Conservation (phyloP, 2,888 invertebrate genomes). For the Brachyptera risi region DNA sequence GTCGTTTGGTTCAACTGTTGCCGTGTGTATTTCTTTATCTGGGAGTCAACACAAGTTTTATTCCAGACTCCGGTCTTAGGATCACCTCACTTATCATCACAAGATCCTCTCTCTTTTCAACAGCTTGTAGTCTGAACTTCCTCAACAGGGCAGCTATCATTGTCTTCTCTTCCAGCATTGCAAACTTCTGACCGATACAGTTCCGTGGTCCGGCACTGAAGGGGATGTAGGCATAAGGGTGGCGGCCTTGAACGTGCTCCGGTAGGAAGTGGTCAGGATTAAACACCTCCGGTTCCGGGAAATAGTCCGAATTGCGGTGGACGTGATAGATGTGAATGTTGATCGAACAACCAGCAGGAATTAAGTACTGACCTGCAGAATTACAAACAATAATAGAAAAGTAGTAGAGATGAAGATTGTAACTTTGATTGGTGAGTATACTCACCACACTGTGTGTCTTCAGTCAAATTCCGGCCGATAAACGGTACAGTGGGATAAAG, state of each 20-base stretch:
- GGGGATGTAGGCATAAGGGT: conserved; percentile 46
- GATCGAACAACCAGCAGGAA: conserved; percentile 42
- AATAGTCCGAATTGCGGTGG: conserved; percentile 47
- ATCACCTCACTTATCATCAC: background rate
- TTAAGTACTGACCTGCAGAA: conserved; percentile 39
- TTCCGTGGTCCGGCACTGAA: too few species aligned
- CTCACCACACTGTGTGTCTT: conserved; percentile 35
- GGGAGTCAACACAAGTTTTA: conserved; percentile 4
- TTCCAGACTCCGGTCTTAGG: background rate
- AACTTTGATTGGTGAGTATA: background rate
- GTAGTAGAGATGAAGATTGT: too few species aligned
- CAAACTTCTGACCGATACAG: conserved; percentile 36
- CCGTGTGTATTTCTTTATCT: too few species aligned
- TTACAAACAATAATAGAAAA: too few species aligned
- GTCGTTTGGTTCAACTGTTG: too few species aligned
- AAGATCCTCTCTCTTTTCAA: background rate
- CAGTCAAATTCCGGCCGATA: conserved; percentile 38
- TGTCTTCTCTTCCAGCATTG: conserved; percentile 9
- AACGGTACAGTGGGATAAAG: conserved; percentile 43
- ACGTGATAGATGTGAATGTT: conserved; percentile 41
- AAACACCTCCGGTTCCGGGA: conserved; percentile 48
- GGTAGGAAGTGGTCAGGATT: conserved; percentile 50
- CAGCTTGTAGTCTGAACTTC: background rate
- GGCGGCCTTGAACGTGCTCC: conserved; percentile 43
- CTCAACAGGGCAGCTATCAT: background rate